Conservation (phyloP, 2,888 invertebrate genomes). For the Eristalis arbustorum region DNA sequence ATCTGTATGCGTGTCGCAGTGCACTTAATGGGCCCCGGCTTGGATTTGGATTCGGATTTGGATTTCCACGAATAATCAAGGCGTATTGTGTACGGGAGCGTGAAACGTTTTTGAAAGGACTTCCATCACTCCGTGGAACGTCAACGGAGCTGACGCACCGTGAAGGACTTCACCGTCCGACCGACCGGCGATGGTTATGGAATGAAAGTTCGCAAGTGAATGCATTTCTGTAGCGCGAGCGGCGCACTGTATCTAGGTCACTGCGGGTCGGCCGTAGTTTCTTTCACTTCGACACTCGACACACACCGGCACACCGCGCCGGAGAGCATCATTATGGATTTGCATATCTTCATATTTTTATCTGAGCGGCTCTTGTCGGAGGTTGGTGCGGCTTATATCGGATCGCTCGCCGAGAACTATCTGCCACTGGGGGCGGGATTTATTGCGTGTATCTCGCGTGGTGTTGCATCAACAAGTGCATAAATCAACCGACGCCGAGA, state of each 20-base stretch:
- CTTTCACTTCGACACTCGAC: slow-evolving; percentile 28
- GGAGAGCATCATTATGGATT: slow-evolving; percentile 16
- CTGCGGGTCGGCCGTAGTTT: slow-evolving; percentile 22
- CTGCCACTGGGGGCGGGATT: slow-evolving; percentile 2
- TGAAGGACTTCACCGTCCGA: background rate
- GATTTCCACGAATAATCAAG: slow-evolving; percentile 59
- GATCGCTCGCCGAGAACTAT: slow-evolving; percentile 9
- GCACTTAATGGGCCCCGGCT: slow-evolving; percentile 19
- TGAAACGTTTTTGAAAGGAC: slow-evolving; percentile 48
- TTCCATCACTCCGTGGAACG: background rate
- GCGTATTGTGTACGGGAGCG: slow-evolving; percentile 33
- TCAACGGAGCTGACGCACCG: background rate
- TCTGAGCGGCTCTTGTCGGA: background rate
- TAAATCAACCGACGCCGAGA: slow-evolving; percentile 16
- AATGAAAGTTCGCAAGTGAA: slow-evolving; percentile 51
- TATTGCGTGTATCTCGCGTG: background rate
- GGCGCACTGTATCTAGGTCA: slow-evolving; percentile 27
- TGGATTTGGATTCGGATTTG: no score
- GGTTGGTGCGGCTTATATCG: background rate
- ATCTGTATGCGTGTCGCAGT: slow-evolving; percentile 1
- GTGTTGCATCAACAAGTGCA: slow-evolving; percentile 18
- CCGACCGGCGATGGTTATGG: background rate
- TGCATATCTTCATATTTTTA: slow-evolving; percentile 28
- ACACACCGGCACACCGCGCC: background rate
- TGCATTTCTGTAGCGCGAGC: background rate